Evolutionary conservation across 2,888 invertebrate genomes (phyloP), one percentile per base, ranked within the genome.

Genomic region (Vesta saturnalis): DNA sequence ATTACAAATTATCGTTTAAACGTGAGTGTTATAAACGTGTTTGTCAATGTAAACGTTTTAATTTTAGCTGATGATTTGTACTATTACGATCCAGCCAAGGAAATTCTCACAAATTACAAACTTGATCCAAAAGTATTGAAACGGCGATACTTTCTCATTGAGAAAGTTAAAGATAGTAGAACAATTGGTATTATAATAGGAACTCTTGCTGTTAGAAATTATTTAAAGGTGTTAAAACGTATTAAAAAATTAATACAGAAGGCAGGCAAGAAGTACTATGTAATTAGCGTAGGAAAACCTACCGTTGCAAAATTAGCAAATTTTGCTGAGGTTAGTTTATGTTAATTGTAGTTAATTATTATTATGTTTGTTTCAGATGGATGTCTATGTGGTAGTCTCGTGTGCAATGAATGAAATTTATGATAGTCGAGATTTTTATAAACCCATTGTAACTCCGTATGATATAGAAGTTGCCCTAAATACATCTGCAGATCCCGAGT

Each of bases 241-340:
- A 84, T 96, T 74, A 92, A 94, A 81, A 83, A 86, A 60, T 85
- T 96, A 60, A 90, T 95, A 43, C 90, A 89, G 77, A 83, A 87
- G 1, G 91, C 92, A 64, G 92, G 92, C 0, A 97, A 96, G 80
- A 96, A 95, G 81, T 91, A 92, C 72, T 97, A 98, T 80, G 91
- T 95, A 54, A 90, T 99, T 63, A 94, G 94, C 19, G 94, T 99
- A 61, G 99, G 98, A 3, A 96, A 97, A 82, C 93, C 97, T 1
- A 98, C 96, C 85, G 93, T 94, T 10, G 92, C 95, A 0, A 99
- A 99, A 83, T 85, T 99, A 69, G 96, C 97, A 0, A 99, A 99
- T 85, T 97, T 98, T 83, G 91, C 93, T 63, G 95, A 95, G 86
- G 92, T 92, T 83, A 80, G 78, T 71, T 35, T 16, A 12, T 54